Evolutionary conservation across 2,113 vertebrate genomes (phyloP).

Genomic region (Sander vitreus): DNA sequence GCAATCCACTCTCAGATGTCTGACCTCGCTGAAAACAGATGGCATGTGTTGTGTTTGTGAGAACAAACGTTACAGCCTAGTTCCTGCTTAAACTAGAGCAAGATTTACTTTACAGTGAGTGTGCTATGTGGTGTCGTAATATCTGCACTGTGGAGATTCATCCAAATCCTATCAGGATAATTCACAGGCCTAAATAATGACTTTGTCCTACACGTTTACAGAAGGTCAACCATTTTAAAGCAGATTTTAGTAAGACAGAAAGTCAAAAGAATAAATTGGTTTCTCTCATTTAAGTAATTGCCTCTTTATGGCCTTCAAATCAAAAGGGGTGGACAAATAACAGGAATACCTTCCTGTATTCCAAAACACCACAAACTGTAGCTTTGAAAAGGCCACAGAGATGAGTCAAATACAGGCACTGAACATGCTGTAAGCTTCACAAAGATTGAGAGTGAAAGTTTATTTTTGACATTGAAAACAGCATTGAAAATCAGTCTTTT

Average conservation of each 20-base stretch:
- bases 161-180: not conserved
- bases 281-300: not conserved
- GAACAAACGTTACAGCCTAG: not conserved
- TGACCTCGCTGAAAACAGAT: conserved; percentile 18
- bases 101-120: not conserved
- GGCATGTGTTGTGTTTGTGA: not conserved
- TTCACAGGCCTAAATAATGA: not conserved
- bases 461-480: not conserved
- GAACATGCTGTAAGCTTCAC: not conserved
- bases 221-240: not conserved
- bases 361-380: not conserved
- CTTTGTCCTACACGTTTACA: not conserved
- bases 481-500: too few species aligned
- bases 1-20: conserved; percentile 60
- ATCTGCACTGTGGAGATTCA: not conserved
- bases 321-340: not conserved
- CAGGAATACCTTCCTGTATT: not conserved
- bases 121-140: not conserved
- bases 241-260: not conserved
- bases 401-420: not conserved
- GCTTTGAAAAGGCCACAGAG: not conserved
- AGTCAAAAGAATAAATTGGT: not conserved
- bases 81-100: not conserved
- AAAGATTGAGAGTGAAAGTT: not conserved
- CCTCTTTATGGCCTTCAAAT: not conserved